Base-by-base conservation (phyloP, 2,113 vertebrate species). In the Polyodon spathula region DNA sequence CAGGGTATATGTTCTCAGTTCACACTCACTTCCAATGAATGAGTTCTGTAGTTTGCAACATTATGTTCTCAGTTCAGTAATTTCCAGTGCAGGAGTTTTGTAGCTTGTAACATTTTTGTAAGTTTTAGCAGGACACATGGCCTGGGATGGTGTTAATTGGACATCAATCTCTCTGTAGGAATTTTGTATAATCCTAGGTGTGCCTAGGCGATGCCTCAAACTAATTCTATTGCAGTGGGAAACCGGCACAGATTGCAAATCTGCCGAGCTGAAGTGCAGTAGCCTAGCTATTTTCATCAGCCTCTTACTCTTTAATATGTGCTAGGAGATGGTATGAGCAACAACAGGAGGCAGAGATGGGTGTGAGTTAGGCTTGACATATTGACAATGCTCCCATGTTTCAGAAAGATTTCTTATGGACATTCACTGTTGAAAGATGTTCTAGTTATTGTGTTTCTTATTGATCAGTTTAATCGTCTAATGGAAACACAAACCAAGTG, bases 81-180 rank as follows among this genome's bases (percentile, higher is more conserved):
- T 73, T 57, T 64, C 5, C 70, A 62, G 73, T 40, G 53, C 75
- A 68, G 27, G 27, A 27, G 27, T 27, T 62, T 42, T 65, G 74
- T 71, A 72, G 70, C 81, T 81, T 78, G 80, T 78, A 71, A 59
- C 63, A 76, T 68, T 81, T 78, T 77, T 77, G n/a, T 77, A 83
- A 78, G 81, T 84, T 83, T 83, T 78, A 78, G 78, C 79, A 79
- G 77, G 75, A 76, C 77, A 74, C 59, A 52, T 67, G 62, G 79
- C 70, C 71, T 69, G 76, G 66, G 68, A 52, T 56, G 72, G 72
- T 84, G 84, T 85, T 87, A 81, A 84, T 85, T 82, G 84, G 78
- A 81, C 71, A 76, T 83, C 86, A 80, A 74, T 68, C 76, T 79
- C 80, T 74, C 82, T 83, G 84, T 84, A 75, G 73, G 78, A 80